These are phyloP conservation scores for Spea multiplicata DNA, from an alignment of 2,113 vertebrate genomes.

Conservation along the genomic window DNA sequence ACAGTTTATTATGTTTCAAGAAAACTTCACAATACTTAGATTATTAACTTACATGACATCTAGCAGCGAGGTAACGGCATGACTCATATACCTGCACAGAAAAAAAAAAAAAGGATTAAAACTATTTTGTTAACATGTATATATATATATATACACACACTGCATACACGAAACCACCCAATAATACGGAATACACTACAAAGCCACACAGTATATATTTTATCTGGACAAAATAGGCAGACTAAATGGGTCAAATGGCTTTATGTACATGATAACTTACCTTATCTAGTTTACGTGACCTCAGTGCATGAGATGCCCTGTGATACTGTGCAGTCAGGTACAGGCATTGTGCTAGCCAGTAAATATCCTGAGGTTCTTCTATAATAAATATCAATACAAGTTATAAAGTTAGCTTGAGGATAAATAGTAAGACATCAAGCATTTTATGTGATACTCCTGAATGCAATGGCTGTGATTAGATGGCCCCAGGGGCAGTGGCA, in stretches of 20 bases:
- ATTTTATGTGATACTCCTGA: no score
- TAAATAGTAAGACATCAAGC: no score
- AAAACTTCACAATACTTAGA: background rate
- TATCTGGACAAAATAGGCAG: no score
- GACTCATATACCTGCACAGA: slow-evolving; percentile 82
- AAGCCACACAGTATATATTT: no score
- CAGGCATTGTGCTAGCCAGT: slow-evolving; percentile 97
- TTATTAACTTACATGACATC: slow-evolving; percentile 88
- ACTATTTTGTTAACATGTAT: no score
- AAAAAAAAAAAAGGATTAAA: background rate
- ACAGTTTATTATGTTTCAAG: background rate
- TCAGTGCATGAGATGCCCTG: slow-evolving; percentile 91
- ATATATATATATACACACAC: no score
- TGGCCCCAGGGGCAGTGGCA: no score
- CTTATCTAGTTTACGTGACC: slow-evolving; percentile 93
- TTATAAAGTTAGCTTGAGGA: no score
- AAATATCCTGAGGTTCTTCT: slow-evolving; percentile 97
- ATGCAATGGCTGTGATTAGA: no score
- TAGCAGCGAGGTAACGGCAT: slow-evolving; percentile 95
- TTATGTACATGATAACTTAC: slow-evolving; percentile 57
- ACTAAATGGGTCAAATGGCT: no score
- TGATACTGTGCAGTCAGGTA: slow-evolving; percentile 96
- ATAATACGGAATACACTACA: no score
- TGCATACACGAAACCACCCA: no score
- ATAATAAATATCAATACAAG: slow-evolving; percentile 29